Percentiles rank a stretch among this genome's conserved stretches.
These are phyloP conservation scores for Sinocyclocheilus rhinocerous DNA, from an alignment of 2,113 vertebrate genomes.

Conservation along the genomic window DNA sequence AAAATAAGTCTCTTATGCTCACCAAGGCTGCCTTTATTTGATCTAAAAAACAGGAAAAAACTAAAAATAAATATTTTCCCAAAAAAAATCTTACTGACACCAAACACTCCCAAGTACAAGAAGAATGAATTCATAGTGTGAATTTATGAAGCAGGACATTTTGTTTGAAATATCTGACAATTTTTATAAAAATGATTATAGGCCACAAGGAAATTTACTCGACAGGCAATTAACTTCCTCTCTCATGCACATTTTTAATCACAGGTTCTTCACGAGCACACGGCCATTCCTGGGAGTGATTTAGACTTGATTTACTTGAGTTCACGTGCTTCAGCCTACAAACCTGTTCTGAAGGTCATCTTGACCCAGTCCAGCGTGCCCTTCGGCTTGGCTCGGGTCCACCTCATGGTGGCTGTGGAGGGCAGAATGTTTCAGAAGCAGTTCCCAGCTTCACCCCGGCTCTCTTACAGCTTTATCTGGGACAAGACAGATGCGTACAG, in stretches of 20 bases:
- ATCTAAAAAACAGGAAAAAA: background rate
- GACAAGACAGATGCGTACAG: conserved; percentile 98
- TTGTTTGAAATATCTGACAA: background rate
- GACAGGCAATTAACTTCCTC: conserved; percentile 12
- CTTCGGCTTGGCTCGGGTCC: conserved; percentile 96
- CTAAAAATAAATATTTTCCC: no score
- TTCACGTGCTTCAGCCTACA: conserved; percentile 94
- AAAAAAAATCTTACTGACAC: background rate
- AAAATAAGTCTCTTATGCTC: no score
- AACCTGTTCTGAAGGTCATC: conserved; percentile 94
- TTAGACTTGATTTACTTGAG: conserved; percentile 94
- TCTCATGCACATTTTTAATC: conserved; percentile 19
- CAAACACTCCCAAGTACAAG: background rate
- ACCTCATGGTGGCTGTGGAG: conserved; percentile 97
- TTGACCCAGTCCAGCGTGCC: conserved; percentile 92
- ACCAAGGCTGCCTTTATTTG: background rate
- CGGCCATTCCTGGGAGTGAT: conserved; percentile 92
- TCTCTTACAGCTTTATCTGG: conserved; percentile 98
- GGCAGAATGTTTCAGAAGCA: conserved; percentile 97
- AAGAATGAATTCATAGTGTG: background rate
- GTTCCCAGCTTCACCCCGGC: conserved; percentile 94
- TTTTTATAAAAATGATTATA: background rate
- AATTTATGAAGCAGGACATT: background rate
- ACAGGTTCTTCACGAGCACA: conserved; percentile 96
- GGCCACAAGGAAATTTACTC: background rate